Evolutionary conservation across 2,888 invertebrate genomes (phyloP).

Genomic region (Phorcus lineatus): DNA sequence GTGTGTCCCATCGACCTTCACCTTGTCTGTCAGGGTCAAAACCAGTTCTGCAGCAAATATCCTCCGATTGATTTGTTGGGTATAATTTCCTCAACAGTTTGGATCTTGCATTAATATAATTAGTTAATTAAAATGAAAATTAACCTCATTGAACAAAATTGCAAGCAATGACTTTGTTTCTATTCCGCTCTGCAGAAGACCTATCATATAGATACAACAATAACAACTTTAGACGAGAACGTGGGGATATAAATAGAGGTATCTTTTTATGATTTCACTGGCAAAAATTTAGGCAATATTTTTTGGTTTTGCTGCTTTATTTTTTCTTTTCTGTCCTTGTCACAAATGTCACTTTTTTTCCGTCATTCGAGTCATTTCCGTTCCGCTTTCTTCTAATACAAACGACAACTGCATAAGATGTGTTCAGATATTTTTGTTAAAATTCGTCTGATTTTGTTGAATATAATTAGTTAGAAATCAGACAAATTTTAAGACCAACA

Average conservation of each 20-base stretch:
- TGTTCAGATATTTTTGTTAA: neutral
- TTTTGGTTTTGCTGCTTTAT: constrained; percentile 25
- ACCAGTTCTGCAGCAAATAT: too few relatives aligned
- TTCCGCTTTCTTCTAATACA: neutral
- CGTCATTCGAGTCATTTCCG: constrained; percentile 1
- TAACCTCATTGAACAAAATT: too few relatives aligned
- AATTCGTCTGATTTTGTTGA: neutral
- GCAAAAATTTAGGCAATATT: neutral
- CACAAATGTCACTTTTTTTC: constrained; percentile 13
- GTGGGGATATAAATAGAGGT: constrained; percentile 49
- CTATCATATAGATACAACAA: constrained; percentile 26
- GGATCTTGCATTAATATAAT: too few relatives aligned
- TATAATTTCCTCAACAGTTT: too few relatives aligned
- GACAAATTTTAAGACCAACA: neutral
- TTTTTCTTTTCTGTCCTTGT: constrained; percentile 17
- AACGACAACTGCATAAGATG: too few relatives aligned
- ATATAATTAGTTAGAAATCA: neutral
- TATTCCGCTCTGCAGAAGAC: constrained; percentile 9
- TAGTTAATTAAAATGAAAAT: too few relatives aligned
- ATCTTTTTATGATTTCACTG: constrained; percentile 27
- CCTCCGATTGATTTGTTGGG: too few relatives aligned
- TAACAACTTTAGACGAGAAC: constrained; percentile 39
- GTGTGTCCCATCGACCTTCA: too few relatives aligned
- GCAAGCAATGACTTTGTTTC: neutral
- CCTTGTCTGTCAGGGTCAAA: too few relatives aligned